Evolutionary conservation across 2,113 vertebrate genomes (phyloP), one percentile per base, ranked within the genome.

Genomic region (Sinocyclocheilus anophthalmus): DNA sequence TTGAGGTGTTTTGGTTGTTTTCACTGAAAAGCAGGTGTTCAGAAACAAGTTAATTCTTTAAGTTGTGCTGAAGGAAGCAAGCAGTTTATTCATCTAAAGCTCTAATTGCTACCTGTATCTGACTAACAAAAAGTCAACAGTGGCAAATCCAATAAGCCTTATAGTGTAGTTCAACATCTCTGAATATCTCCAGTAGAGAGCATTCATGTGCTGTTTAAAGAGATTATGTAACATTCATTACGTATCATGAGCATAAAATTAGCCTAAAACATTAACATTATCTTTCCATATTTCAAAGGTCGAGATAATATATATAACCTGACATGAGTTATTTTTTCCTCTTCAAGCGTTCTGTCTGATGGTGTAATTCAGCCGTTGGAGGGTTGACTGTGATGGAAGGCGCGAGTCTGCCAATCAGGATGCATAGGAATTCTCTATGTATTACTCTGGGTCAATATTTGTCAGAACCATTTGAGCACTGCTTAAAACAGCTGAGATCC

Each of bases 401-500:
- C 84, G 12, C 57, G 65, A 75, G 73, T 65, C 76, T 83, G 81
- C 85, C 84, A 85, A 85, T 87, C 83, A 83, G n/a, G 12, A 72
- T 81, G 80, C 75, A 72, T 85, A 88, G 48, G 61, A 61, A 88
- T 90, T 90, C 89, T 84, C 80, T 76, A 59, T 84, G 87, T 86
- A 88, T 88, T 88, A 85, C 84, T 90, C 20, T 69, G 72, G 87
- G 85, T 88, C 89, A 88, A 90, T 90, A 90, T 85, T 86, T 90
- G 89, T 90, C 89, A 88, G 81, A 87, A 84, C 70, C 85, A 81
- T 88, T 90, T 90, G 83, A 88, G 85, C 83, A 80, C 18, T 67
- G 83, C 83, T 87, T 90, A 87, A 84, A 90, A 87, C 87, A 90
- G 89, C 87, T 84, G 85, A 81, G 80, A 80, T 76, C 85, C 83